Base-by-base conservation (phyloP, 2,888 invertebrate species). In the Leucoma salicis region DNA sequence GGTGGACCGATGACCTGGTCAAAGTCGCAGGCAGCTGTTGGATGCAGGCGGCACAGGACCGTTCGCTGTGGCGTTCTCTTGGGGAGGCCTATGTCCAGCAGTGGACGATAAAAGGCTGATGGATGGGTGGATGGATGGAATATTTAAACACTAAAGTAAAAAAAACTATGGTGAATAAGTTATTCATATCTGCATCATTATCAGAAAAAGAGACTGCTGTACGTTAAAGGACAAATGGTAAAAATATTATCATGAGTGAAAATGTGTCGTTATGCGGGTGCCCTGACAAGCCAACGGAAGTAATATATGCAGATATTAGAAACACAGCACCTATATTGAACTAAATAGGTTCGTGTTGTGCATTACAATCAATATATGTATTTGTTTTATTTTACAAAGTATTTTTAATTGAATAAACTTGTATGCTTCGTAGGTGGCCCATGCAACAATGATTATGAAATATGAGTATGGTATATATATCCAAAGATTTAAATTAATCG, bases 231-330 rank as follows among this genome's bases (percentile, higher is more conserved):
- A 48, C 39, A 44, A 38, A 44, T 39, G 21, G 40, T 32, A 37
- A 42, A n/a, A n/a, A 46, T 63, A 52, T 65, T 68, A 64, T 68
- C 72, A 68, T 63, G 57, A 61, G 74, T 72, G 77, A 74, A 77
- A 78, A 70, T 64, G 56, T 61, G 53, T 32, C 43, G 57, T 49
- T 39, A 86, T 88, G 84, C 87, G 87, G 87, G 87, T 70, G 70
- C 87, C 87, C 85, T 66, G 74, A 84, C 74, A 36, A 49, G 33
- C 46, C 69, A 70, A 60, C 84, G 87, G 87, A 88, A 88, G 84
- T 74, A 66, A 69, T 75, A 67, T 74, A 73, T 66, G 73, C 70
- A 46, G 63, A 61, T 65, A 70, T 68, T 62, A 75, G 79, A 78
- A n/a, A 78, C 76, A 71, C 66, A 66, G 64, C 71, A 69, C 66